A percentile compares a stretch with the other conserved stretches of the same genome.
Conservation (phyloP, 2,888 invertebrate species). For the Amphipyra tragopoginis region DNA sequence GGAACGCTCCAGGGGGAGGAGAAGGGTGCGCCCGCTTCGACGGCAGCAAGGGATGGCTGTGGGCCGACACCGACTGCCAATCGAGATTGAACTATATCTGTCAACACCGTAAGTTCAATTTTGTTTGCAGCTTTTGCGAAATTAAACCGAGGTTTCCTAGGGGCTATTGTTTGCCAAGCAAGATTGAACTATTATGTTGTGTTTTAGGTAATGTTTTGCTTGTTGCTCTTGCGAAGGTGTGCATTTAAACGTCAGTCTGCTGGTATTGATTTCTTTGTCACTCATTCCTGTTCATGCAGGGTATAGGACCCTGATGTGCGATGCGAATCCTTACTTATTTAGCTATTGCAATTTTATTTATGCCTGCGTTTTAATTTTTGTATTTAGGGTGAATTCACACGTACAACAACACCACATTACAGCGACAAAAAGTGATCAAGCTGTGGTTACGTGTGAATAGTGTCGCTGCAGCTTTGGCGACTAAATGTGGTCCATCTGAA, state of each 20-base stretch:
- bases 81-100: conserved; percentile 96
- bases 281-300: not conserved
- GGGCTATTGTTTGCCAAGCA: not conserved
- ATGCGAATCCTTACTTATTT: conserved; percentile 7
- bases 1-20: conserved; percentile 95
- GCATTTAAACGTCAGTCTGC: not conserved
- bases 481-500: no score
- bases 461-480: no score
- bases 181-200: not conserved
- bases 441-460: no score
- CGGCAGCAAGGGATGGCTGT: conserved; percentile 98
- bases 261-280: conserved; percentile 4
- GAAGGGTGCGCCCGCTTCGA: conserved; percentile 97
- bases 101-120: conserved; percentile 95
- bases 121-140: conserved; percentile 33
- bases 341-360: conserved; percentile 7
- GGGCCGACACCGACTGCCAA: conserved; percentile 97
- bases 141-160: not conserved
- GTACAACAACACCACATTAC: no score
- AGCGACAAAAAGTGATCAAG: no score
- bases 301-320: conserved; percentile 1
- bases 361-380: not conserved
- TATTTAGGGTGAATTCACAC: no score
- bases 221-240: conserved; percentile 23
- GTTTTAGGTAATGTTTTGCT: not conserved